Percentiles rank a stretch among this genome's conserved stretches.
Conservation (phyloP, 2,113 vertebrate species). For the Phoxinus phoxinus region DNA sequence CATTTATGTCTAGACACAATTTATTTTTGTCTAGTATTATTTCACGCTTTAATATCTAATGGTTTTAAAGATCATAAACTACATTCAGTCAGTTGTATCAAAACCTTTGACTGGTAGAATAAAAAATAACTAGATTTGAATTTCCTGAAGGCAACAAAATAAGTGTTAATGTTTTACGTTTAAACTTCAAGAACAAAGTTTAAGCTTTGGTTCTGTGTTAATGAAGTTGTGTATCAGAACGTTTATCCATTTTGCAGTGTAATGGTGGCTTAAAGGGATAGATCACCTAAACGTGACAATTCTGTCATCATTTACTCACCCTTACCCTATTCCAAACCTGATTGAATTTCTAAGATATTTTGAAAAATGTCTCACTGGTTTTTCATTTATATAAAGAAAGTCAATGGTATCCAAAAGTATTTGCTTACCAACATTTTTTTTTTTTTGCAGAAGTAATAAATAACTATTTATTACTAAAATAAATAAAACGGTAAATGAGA, state of each 20-base stretch:
- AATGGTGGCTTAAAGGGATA: background rate
- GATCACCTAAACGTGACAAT: background rate
- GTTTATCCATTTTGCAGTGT: no score
- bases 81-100: background rate
- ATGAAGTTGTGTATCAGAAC: background rate
- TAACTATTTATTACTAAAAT: no score
- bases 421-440: no score
- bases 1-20: background rate
- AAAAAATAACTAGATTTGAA: background rate
- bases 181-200: background rate
- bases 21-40: background rate
- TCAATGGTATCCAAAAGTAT: background rate
- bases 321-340: background rate
- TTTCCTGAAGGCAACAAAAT: background rate
- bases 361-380: no score
- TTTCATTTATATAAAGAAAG: background rate
- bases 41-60: background rate
- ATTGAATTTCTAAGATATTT: no score
- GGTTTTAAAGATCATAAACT: background rate
- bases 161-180: background rate
- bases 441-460: background rate
- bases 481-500: background rate
- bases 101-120: background rate
- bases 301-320: background rate
- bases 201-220: background rate